Conservation (phyloP, 2,113 vertebrate species). For the Lophius piscatorius region DNA sequence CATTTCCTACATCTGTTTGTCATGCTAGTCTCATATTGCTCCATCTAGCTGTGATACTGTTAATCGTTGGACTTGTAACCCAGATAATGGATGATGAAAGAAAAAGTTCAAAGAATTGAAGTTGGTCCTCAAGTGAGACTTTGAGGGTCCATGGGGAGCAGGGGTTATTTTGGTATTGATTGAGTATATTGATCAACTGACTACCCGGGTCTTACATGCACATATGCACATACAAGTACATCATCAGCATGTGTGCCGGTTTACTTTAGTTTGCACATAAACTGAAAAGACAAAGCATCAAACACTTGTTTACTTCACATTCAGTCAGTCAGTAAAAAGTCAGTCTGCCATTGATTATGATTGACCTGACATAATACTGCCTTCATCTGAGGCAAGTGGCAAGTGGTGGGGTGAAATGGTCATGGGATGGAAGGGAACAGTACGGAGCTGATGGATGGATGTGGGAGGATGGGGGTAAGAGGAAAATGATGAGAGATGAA, state of each 20-base stretch:
- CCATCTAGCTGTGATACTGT: constrained; percentile 10
- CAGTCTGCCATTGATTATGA: constrained; percentile 55
- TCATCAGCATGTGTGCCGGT: background rate
- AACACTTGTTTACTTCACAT: background rate
- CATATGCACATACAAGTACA: background rate
- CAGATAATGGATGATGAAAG: constrained; percentile 62
- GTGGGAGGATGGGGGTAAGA: constrained; percentile 11
- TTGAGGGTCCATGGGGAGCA: constrained; percentile 29
- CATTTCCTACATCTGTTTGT: constrained; percentile 28
- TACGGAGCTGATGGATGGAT: background rate
- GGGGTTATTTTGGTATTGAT: constrained; percentile 68
- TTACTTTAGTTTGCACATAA: constrained; percentile 6
- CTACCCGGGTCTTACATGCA: background rate
- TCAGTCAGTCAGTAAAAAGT: too few species aligned
- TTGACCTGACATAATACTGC: constrained; percentile 59
- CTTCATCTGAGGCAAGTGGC: constrained; percentile 50
- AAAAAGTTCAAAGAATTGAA: constrained; percentile 57
- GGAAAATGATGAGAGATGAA: constrained; percentile 48
- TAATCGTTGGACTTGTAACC: constrained; percentile 14
- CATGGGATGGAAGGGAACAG: background rate
- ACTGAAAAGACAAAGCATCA: background rate
- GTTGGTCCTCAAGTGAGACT: constrained; percentile 23
- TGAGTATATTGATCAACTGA: constrained; percentile 37
- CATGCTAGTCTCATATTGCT: constrained; percentile 24
- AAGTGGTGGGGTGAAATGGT: constrained; percentile 27